Percentiles rank a stretch among this genome's conserved stretches.
These are phyloP conservation scores for Dromas ardeola DNA, from an alignment of 2,113 vertebrate species.

Conservation along the genomic window DNA sequence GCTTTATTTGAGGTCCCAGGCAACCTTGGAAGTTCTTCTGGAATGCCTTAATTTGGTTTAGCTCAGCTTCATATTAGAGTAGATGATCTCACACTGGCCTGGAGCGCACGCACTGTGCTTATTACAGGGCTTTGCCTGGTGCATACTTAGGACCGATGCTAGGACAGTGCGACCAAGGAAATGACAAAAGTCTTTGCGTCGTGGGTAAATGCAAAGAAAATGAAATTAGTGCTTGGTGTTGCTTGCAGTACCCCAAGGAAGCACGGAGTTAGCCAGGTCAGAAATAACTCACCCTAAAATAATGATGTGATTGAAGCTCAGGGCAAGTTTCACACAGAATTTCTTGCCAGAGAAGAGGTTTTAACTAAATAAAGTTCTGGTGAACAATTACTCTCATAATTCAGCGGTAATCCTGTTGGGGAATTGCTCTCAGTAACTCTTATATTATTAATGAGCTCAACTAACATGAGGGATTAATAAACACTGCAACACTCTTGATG, in stretches of 20 bases:
- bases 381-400: background rate
- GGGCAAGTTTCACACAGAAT: background rate
- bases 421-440: background rate
- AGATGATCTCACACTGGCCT: background rate
- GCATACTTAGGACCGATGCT: background rate
- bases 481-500: background rate
- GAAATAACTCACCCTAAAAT: background rate
- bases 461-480: background rate
- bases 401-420: background rate
- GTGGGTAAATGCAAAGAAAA: background rate
- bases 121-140: background rate
- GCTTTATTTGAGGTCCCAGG: background rate
- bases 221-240: background rate
- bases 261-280: background rate
- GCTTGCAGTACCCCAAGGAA: background rate
- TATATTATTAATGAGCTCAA: background rate
- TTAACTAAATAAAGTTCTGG: background rate
- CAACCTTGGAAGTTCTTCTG: background rate
- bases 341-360: background rate
- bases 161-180: background rate
- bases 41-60: background rate
- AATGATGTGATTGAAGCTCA: background rate
- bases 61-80: background rate
- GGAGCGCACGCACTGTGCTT: background rate
- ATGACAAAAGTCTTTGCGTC: background rate